Percentiles rank a stretch among this genome's conserved stretches.
These are phyloP conservation scores for Glareola pratincola DNA, from an alignment of 2,113 vertebrate genomes.

Conservation along the genomic window DNA sequence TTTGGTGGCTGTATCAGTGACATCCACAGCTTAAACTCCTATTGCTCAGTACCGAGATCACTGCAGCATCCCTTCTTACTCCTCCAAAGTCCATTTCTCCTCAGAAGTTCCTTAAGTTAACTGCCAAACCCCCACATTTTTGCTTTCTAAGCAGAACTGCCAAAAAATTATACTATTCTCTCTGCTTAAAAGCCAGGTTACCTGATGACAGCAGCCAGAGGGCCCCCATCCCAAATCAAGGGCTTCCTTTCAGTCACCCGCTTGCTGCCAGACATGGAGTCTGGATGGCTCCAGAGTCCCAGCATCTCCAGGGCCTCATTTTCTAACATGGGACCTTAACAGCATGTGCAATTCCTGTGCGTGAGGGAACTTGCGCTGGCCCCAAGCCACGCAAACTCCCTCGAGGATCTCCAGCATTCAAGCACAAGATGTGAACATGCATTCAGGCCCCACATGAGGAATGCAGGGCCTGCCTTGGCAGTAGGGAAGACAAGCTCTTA, in stretches of 20 bases:
- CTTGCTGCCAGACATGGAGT: not conserved
- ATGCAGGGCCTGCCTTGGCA: not conserved
- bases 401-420: not conserved
- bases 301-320: not conserved
- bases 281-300: not conserved
- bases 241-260: not conserved
- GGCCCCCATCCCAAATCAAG: not conserved
- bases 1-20: not conserved
- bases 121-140: not conserved
- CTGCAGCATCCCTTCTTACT: not conserved
- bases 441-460: not conserved
- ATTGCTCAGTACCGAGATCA: not conserved
- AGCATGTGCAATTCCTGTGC: not conserved
- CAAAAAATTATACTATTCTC: not conserved
- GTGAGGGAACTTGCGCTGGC: not conserved
- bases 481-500: not conserved
- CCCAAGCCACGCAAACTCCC: not conserved
- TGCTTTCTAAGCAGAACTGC: not conserved
- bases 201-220: not conserved
- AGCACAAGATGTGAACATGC: not conserved
- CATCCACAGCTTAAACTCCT: not conserved
- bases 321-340: not conserved
- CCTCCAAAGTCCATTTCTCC: not conserved
- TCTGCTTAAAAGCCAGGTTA: not conserved
- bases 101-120: not conserved